Evolutionary conservation across 2,888 invertebrate genomes (phyloP), one percentile per base, ranked within the genome.

Genomic region (Amblyjoppa fuscipennis): DNA sequence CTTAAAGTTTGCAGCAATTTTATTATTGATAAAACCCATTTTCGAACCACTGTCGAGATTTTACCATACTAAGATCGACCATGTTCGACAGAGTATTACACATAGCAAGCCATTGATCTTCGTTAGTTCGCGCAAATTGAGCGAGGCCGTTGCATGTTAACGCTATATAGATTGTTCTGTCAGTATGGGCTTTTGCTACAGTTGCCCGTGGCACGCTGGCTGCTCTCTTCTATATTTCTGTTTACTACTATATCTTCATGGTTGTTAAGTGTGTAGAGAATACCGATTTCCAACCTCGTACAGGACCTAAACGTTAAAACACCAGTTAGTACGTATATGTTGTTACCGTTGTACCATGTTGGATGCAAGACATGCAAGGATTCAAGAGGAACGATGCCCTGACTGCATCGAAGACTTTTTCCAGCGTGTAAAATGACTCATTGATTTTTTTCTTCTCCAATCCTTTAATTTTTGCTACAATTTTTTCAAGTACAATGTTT

Each of bases 261-360:
- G 84, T 81, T 78, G 74, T 81, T 81, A 76, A 85, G 74, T 78
- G 81, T 85, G 81, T 74, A 49, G 66, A 81, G 81, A 61, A 78
- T 76, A 81, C 71, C 45, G 84, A 74, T 81, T 85, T 85, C 74
- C 74, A 84, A 69, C 84, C 81, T 84, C 84, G 84, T 84, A 74
- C 81, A 75, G 84, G 78, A 85, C 81, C 84, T 81, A 45, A 75
- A 81, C 81, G 84, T 81, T 85, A 85, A 85, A 81, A 81, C 81
- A 73, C 76, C 66, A 9, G 73, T 69, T 59, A 20, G 73, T 77
- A 73, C 41, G 34, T 56, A 20, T n/a, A 20, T 53, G 34, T 34
- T 28, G 28, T 59, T 53, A 16, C 64, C 49, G 49, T 75, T 75
- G 49, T 49, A 75, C 75, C 34, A n/a, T 49, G 64, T 25, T 4